These are phyloP conservation scores for Mesorhabditis spiculigera DNA, from an alignment of 2,888 invertebrate species.

Conservation along the genomic window DNA sequence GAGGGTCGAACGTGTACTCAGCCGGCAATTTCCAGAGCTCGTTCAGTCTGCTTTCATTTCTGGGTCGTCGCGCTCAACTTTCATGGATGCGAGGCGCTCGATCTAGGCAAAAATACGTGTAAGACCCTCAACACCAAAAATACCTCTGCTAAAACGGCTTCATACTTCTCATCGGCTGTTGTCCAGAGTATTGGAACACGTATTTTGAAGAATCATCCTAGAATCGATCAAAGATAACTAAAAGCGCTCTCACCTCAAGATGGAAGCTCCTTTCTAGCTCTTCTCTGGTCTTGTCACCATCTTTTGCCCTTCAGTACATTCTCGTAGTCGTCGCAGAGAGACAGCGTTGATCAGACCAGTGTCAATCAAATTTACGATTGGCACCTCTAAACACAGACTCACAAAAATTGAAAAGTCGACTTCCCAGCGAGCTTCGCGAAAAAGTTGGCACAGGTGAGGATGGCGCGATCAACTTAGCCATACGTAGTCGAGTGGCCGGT, in stretches of 20 bases:
- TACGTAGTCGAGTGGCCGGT: background rate
- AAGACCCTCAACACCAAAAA: background rate
- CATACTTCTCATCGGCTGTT: background rate
- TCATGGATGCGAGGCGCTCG: background rate
- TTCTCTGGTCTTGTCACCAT: background rate
- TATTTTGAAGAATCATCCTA: background rate
- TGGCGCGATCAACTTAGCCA: background rate
- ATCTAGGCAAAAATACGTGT: background rate
- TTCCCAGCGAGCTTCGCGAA: background rate
- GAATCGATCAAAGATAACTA: background rate
- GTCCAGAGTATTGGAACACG: background rate
- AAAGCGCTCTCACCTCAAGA: background rate
- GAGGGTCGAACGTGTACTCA: background rate
- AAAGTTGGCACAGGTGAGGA: background rate
- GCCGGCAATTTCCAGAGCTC: conserved; percentile 2
- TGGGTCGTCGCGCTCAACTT: background rate
- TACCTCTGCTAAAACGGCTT: background rate
- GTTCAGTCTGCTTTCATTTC: background rate
- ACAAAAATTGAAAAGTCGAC: conserved; percentile 5
- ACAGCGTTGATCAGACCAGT: background rate
- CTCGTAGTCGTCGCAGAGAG: background rate
- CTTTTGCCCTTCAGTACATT: background rate
- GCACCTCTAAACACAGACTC: conserved; percentile 1
- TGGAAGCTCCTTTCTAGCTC: background rate
- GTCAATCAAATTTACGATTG: background rate